A percentile compares a stretch with the other conserved stretches of the same genome.
Conservation (phyloP, 2,113 vertebrate species). For the Oenanthe melanoleuca region DNA sequence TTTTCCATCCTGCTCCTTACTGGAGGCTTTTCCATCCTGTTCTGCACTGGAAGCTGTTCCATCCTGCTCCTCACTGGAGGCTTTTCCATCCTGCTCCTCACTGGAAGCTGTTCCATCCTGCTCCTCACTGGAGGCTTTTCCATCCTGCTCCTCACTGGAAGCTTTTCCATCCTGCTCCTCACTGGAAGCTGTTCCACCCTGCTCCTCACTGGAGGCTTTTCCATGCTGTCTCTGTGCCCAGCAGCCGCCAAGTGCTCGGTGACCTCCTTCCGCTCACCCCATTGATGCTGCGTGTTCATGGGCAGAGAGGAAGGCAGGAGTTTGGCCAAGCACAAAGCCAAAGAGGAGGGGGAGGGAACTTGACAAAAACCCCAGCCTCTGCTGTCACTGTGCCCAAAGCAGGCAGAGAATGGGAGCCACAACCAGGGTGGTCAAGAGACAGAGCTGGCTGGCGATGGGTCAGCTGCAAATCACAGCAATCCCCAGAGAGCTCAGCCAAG, state of each 20-base stretch:
- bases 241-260: not conserved
- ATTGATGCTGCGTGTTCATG: not conserved
- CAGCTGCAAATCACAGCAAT: not conserved
- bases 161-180: no score
- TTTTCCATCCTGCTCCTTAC: no score
- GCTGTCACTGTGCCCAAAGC: not conserved
- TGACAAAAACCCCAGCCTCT: not conserved
- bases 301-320: slow-evolving; percentile 26
- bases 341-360: not conserved
- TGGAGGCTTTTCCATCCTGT: rapidly evolving
- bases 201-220: no score
- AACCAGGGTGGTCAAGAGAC: slow-evolving; percentile 29
- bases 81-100: no score
- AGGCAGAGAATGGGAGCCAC: not conserved
- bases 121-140: no score
- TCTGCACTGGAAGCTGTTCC: not conserved
- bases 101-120: no score
- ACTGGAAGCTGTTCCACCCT: no score
- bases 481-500: not conserved
- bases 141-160: no score
- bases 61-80: no score
- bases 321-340: slow-evolving; percentile 33
- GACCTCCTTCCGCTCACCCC: slow-evolving; percentile 26
- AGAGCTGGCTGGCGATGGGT: not conserved
- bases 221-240: not conserved